Percentiles rank a stretch among this genome's conserved stretches.
phyloP scores from a whole-genome alignment of 1,140 invertebrate species.

The Popillia japonica region DNA sequence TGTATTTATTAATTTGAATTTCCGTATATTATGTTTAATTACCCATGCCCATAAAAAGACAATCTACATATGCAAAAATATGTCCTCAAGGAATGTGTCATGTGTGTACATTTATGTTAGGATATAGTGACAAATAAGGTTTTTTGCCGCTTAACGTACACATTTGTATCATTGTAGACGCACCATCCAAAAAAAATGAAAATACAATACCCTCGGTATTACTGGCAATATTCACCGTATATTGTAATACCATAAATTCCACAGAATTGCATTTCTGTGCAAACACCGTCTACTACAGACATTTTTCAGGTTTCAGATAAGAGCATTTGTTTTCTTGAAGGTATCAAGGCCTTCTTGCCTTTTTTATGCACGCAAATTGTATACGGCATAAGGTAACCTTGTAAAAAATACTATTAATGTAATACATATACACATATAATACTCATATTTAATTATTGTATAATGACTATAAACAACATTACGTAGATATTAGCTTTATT shows the following conservation, averaged over 20 bases:
- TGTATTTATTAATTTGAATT: too few relatives aligned
- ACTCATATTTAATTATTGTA: not conserved
- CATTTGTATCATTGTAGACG: too few relatives aligned
- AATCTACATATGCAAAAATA: too few relatives aligned
- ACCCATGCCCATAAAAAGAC: too few relatives aligned
- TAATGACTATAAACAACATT: not conserved
- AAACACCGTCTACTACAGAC: not conserved
- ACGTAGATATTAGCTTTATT: not conserved
- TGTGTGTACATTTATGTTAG: too few relatives aligned
- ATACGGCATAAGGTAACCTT: not conserved
- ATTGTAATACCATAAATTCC: not conserved
- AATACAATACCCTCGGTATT: too few relatives aligned
- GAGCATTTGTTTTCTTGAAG: not conserved
- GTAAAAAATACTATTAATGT: not conserved
- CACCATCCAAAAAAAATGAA: too few relatives aligned
- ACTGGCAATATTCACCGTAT: not conserved
- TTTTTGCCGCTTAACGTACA: too few relatives aligned
- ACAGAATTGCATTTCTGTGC: not conserved
- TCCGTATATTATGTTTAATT: too few relatives aligned
- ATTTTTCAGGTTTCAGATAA: conserved; percentile 2
- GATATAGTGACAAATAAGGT: too few relatives aligned
- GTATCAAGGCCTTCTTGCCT: not conserved
- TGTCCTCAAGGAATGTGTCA: too few relatives aligned
- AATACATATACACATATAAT: not conserved
- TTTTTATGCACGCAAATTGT: not conserved